These are phyloP conservation scores for Fregata magnificens DNA, from an alignment of 2,113 vertebrate genomes.

Conservation along the genomic window DNA sequence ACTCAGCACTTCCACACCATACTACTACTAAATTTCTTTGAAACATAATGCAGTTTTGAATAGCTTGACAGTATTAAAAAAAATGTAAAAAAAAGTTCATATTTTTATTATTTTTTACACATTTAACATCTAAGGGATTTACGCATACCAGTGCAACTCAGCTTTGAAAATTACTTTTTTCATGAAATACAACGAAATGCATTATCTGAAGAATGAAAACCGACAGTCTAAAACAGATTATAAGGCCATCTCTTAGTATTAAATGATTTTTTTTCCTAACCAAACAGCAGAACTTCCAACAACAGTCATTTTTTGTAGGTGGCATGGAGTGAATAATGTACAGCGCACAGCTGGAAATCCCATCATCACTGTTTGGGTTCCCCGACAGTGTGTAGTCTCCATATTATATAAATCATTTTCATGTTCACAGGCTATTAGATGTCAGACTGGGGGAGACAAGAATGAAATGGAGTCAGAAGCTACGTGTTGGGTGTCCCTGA, in stretches of 20 bases:
- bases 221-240: not conserved
- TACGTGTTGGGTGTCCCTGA: not conserved
- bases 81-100: not conserved
- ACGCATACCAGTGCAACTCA: not conserved
- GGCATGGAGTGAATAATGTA: not conserved
- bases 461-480: not conserved
- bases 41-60: not conserved
- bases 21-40: not conserved
- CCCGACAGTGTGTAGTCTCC: not conserved
- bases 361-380: not conserved
- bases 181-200: not conserved
- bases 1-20: not conserved
- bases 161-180: not conserved
- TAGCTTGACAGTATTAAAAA: not conserved
- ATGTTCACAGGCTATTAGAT: not conserved
- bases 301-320: not conserved
- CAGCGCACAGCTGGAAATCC: not conserved
- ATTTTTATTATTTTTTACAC: not conserved
- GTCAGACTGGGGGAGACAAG: not conserved
- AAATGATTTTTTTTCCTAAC: not conserved
- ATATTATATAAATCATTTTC: not conserved
- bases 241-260: not conserved
- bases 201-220: not conserved
- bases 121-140: not conserved
- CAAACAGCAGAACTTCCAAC: not conserved